Base-by-base conservation (phyloP, 1,140 invertebrate genomes). In the Polypedilum pembai region DNA sequence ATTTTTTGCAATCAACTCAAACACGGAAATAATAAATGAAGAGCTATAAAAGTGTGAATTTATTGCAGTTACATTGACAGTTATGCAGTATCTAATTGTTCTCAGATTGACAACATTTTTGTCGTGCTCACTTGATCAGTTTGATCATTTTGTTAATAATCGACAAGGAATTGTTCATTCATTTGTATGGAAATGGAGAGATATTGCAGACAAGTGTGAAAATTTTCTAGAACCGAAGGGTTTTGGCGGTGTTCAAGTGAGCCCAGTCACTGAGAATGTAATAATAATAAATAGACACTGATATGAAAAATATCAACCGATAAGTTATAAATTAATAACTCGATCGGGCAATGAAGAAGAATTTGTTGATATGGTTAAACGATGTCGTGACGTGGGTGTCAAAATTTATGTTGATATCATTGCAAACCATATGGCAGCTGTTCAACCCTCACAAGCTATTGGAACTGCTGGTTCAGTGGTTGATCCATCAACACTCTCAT, bases 301-400 rank as follows among this genome's bases (percentile, higher is more conserved):
- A 93, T 94, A 87, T 86, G 92, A 95, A 80, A 84, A 93, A 7
- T 95, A 95, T 79, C 94, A 95, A 80, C 92, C 93, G 0, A 88
- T 95, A 15, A 94, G 92, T 20, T 96, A 95, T 82, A 84, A 86
- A 21, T 83, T 94, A 20, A 76, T 80, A 1, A 92, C 91, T 1
- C 84, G 94, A 74, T 93, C 91, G 75, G 94, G 94, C 12, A 89
- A 87, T 74, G 88, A 91, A 78, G 77, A 82, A 1, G 85, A 91
- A 75, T 92, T 96, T 76, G 79, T 79, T 8, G 84, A 90, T 66
- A 96, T 96, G 94, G 88, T 92, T 0, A 78, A 82, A 12, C 80
- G 90, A 40, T 94, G 92, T 78, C 93, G 92, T 80, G 81, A 82
- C 1, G 91, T 84, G 40, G 91, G 90, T 2, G 90, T 93, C 1